Base-by-base conservation (phyloP, 1,140 invertebrate genomes). In the Drosophila fuyamai region DNA sequence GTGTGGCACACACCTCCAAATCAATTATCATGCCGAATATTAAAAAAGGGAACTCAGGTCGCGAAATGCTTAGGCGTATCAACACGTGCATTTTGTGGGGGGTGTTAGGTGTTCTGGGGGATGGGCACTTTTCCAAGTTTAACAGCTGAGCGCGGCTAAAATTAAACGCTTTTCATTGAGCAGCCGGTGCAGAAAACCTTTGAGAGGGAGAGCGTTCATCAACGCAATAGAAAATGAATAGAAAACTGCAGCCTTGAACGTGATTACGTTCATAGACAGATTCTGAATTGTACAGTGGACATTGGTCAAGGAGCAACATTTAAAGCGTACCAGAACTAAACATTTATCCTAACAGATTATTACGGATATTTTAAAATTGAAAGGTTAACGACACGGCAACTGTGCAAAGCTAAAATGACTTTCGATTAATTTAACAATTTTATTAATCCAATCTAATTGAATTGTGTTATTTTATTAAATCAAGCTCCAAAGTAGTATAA, bases 1-100 rank as follows among this genome's bases (percentile, higher is more conserved):
- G 40, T 54, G 43, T 43, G 38, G 61, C 68, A 79, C 76, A 83
- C 77, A 84, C 73, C 81, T 75, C 74, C 60, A 63, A 84, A 84
- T 61, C 32, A 46, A 83, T 51, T 75, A 70, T 53, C 56, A 61
- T 81, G 38, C 41, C 36, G 43, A 47, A 48, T 43, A 44, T 60
- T 61, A 32, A 41, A 48, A 58, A 46, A 44, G 38, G 40, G 27
- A 40, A 71, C 36, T 10, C 1, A 41, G 32, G 27, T 8, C 36
- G 43, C 43, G 13, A 40, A 48, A n/a, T 55, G 60, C 41, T 50
- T 35, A 40, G 13, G 23, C 23, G 12, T 10, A 32, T 27, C 35
- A 61, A 51, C 68, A 62, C 51, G 73, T 66, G 73, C 40, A 46
- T 23, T n/a, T 5, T 71, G 10, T 32, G 18, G 27, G n/a, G n/a